Evolutionary conservation across 2,797 vertebrate genomes (phyloP).

Genomic region (Pangasius krempfi): DNA sequence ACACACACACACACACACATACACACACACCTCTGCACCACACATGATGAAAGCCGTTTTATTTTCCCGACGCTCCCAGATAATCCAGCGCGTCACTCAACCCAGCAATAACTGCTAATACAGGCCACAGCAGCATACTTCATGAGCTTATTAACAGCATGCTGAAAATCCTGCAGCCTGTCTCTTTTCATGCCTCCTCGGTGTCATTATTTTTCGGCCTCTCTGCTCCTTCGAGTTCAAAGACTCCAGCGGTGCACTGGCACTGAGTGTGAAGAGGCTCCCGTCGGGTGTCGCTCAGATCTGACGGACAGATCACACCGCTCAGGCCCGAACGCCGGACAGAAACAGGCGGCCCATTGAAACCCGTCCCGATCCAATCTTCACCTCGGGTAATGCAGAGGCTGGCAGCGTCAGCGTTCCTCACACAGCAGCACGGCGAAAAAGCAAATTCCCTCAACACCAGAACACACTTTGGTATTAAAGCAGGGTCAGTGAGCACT

Average conservation of each 20-base stretch:
- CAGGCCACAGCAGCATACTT: conserved; percentile 58
- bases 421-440: not conserved
- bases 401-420: not conserved
- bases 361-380: not conserved
- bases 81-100: conserved; percentile 74
- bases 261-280: not conserved
- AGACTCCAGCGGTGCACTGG: conserved; percentile 60
- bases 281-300: conserved; percentile 60
- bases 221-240: conserved; percentile 68
- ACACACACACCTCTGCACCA: conserved; percentile 37
- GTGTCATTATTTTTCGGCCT: conserved; percentile 67
- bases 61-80: conserved; percentile 60
- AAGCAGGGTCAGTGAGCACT: not conserved
- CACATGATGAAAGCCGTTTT: conserved; percentile 68
- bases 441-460: not conserved
- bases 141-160: conserved; percentile 69
- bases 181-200: conserved; percentile 65
- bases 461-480: not conserved
- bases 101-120: conserved; percentile 71
- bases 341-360: not conserved
- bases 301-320: conserved; percentile 52
- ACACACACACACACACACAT: conserved; percentile 63
- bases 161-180: conserved; percentile 69
- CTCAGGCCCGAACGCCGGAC: not conserved
- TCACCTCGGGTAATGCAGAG: not conserved